Base-by-base conservation (phyloP, 1,140 invertebrate species). In the Aphelenchoides fujianensis region DNA sequence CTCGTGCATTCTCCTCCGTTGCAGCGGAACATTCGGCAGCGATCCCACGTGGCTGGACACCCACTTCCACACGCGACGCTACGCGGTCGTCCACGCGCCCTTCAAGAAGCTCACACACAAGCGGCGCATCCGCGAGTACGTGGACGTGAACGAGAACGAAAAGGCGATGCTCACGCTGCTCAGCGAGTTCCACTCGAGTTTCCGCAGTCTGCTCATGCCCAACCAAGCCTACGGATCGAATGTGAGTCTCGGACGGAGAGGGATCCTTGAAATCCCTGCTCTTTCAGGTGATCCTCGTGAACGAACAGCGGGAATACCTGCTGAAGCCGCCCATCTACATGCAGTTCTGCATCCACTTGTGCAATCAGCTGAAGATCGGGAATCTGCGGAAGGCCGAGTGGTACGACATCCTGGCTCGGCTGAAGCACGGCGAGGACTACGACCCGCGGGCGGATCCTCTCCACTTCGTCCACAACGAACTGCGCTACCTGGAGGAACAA, bases 221-320 rank as follows among this genome's bases (percentile, higher is more conserved):
- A 27, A 59, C 19, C 55, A 59, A 59, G 7, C 5, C 5, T 59
- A 59, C 23, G 55, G 55, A 7, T 5, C 5, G 19, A 59, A 59
- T 59, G 55, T 59, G 34, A 59, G 19, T 7, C 23, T n/a, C n/a
- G n/a, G 23, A 59, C 23, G 7, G 19, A 5, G 5, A 7, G 7
- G 34, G 5, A 59, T 59, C 5, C 12, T 59, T 19, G 19, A 27
- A 30, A 7, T 59, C 7, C 7, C 34, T 19, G 19, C 5, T 19
- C 5, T 59, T 59, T 59, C n/a, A 59, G 55, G 55, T 59, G 28
- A 59, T 59, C 34, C 34, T 59, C 5, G 55, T 59, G 28, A 27
- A 19, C 7, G 55, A 59, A 59, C 5, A 59, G 34, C 5, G 55
- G 5, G 55, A 59, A 59, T 5, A 30, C 5, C 34, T 59, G 23